These are phyloP conservation scores for Premnoplex brunnescens DNA, from an alignment of 2,797 vertebrate species.

Conservation along the genomic window DNA sequence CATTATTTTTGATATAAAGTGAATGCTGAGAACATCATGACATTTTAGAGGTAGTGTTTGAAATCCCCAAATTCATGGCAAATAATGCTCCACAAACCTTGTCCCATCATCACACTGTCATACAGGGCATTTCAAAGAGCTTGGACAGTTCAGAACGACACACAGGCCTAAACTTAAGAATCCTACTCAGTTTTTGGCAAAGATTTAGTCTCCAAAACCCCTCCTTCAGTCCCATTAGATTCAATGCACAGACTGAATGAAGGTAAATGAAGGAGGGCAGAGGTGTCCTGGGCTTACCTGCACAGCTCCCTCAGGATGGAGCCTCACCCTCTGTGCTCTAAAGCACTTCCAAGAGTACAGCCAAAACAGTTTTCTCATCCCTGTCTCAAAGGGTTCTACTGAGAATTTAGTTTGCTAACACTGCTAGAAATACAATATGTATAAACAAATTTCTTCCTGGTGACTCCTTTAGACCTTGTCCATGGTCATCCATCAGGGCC, in stretches of 20 bases:
- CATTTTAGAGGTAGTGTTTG: neutral
- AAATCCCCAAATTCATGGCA: neutral
- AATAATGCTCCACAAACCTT: neutral
- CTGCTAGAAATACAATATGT: conserved; percentile 20
- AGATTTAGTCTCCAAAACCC: neutral
- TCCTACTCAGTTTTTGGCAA: neutral
- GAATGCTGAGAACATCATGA: neutral
- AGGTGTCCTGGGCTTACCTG: neutral
- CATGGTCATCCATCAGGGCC: conserved; percentile 4
- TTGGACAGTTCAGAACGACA: neutral
- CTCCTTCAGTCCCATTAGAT: neutral
- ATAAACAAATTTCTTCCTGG: conserved; percentile 25
- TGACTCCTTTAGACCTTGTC: conserved; percentile 1
- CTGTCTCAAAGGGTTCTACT: neutral
- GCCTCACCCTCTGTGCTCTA: neutral
- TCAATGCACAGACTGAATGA: neutral
- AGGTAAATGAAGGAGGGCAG: neutral
- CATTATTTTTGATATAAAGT: neutral
- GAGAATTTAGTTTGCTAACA: neutral
- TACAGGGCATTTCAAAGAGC: neutral
- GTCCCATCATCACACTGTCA: neutral
- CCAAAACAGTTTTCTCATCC: neutral
- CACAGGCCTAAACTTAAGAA: neutral
- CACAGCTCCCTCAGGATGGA: neutral
- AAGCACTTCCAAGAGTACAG: neutral